phyloP scores from a whole-genome alignment of 2,797 vertebrate species.

The Anguilla marmorata region DNA sequence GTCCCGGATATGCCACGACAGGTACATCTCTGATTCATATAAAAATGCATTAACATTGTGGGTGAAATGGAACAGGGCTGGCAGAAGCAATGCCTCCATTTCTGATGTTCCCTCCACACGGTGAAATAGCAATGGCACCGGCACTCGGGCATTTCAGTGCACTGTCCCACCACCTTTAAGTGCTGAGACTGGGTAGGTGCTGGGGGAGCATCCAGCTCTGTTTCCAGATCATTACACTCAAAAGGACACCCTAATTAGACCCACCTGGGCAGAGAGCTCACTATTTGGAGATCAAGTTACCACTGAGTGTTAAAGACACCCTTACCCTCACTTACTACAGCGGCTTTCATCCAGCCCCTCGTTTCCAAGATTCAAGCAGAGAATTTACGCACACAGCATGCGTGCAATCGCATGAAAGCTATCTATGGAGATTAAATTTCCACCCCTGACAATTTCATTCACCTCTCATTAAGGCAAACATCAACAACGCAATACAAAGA shows the following conservation, averaged over 20 bases:
- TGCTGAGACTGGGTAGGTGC: background rate
- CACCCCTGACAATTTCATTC: background rate
- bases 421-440: background rate
- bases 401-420: background rate
- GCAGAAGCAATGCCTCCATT: background rate
- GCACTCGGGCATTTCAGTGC: background rate
- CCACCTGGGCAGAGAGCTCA: slow-evolving; percentile 30
- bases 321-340: background rate
- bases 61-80: slow-evolving; percentile 10
- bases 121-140: background rate
- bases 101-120: background rate
- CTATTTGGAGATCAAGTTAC: background rate
- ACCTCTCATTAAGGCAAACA: background rate
- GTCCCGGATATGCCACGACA: slow-evolving; percentile 26
- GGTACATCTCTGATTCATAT: slow-evolving; percentile 39
- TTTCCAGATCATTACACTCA: slow-evolving; percentile 43
- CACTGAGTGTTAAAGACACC: background rate
- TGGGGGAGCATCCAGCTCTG: background rate
- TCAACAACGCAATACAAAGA: background rate
- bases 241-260: slow-evolving; percentile 38
- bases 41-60: slow-evolving; percentile 39
- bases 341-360: background rate
- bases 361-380: background rate
- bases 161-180: background rate
- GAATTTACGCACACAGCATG: background rate